Conservation (phyloP, 2,888 invertebrate species). For the Sipha maydis region DNA sequence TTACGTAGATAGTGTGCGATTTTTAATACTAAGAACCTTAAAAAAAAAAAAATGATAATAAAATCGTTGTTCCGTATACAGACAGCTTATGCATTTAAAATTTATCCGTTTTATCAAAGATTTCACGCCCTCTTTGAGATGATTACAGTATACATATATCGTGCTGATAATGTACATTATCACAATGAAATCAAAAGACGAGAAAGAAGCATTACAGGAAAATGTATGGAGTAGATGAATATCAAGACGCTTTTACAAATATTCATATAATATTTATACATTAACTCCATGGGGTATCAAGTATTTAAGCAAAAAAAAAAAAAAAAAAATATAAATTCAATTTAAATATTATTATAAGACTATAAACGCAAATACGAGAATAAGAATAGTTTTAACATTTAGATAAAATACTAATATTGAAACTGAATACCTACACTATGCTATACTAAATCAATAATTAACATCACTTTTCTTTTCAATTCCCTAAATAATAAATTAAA, state of each 20-base stretch:
- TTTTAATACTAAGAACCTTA: constrained; percentile 58
- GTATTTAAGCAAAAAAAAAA: too few relatives aligned
- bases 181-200: neutral
- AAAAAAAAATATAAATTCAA: too few relatives aligned
- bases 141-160: constrained; percentile 2
- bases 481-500: too few relatives aligned
- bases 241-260: neutral
- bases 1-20: constrained; percentile 24
- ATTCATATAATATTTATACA: too few relatives aligned
- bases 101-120: constrained; percentile 40
- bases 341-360: too few relatives aligned
- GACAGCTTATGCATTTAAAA: constrained; percentile 27
- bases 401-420: too few relatives aligned
- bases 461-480: neutral
- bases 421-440: neutral
- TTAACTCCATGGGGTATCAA: too few relatives aligned
- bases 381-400: too few relatives aligned
- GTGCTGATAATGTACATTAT: neutral
- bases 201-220: neutral
- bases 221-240: neutral
- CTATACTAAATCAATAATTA: neutral
- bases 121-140: constrained; percentile 22
- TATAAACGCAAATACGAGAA: too few relatives aligned
- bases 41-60: constrained; percentile 40
- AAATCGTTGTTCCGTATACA: constrained; percentile 33